Conservation (phyloP, 2,888 invertebrate genomes). For the Acleris laterana region DNA sequence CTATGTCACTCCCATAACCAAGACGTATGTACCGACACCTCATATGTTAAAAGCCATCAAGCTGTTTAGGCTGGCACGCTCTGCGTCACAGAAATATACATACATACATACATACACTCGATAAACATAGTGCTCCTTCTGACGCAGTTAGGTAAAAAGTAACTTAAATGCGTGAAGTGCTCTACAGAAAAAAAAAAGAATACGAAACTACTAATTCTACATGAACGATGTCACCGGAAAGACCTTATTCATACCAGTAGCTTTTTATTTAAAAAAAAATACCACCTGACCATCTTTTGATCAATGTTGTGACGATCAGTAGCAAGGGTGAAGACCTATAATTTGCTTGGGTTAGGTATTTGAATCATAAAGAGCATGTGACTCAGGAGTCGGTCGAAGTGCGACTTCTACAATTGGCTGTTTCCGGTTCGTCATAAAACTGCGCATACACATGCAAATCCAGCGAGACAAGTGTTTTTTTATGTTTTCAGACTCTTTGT, state of each 20-base stretch:
- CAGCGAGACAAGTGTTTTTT: not conserved
- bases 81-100: too few relatives aligned
- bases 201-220: too few relatives aligned
- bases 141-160: too few relatives aligned
- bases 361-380: not conserved
- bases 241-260: not conserved
- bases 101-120: too few relatives aligned
- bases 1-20: too few relatives aligned
- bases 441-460: not conserved
- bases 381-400: not conserved
- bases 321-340: constrained; percentile 28
- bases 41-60: too few relatives aligned
- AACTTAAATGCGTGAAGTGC: too few relatives aligned
- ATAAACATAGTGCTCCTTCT: too few relatives aligned
- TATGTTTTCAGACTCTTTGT: not conserved
- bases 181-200: too few relatives aligned
- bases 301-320: constrained; percentile 9
- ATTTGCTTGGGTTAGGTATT: constrained; percentile 13
- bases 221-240: too few relatives aligned
- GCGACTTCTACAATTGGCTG: constrained; percentile 1
- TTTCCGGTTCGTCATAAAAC: constrained; percentile 5
- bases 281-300: not conserved
- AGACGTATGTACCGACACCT: too few relatives aligned
- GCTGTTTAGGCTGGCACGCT: too few relatives aligned
- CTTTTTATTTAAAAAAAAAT: not conserved